Base-by-base conservation (phyloP, 2,113 vertebrate species). In the Burhinus bistriatus region DNA sequence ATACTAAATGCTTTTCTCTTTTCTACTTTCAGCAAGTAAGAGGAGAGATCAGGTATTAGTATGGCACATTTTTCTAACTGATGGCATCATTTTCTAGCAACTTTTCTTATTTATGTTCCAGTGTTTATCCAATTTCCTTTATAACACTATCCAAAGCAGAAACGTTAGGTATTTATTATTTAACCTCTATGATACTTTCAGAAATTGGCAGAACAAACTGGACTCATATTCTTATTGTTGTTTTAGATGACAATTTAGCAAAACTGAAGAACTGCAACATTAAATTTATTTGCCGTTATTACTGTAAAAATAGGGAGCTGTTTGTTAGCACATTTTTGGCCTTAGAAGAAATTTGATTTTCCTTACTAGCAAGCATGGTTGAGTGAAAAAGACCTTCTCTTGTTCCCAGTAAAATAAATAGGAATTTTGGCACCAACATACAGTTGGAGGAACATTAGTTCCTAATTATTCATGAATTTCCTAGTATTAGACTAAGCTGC, bases 51-150 rank as follows among this genome's bases (percentile, higher is more conserved):
- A 90, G 58, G 58, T 96, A 57, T 71, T 77, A 86, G 84, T 59
- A 73, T 44, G 42, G 54, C 71, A 93, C 85, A 93, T 96, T 94
- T 76, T 95, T 95, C 90, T 95, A 95, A 95, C 83, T 92, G 90
- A 97, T 92, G 92, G 94, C 86, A 92, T 84, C 16, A 16, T 93
- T 93, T 96, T 90, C 81, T 72, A 93, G 29, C 78, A 94, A 51
- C 64, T 93, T 88, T 84, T 79, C 65, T 66, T 96, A 96, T 96
- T 96, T 96, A 95, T 95, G 64, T 72, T 77, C 59, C 57, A 76
- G 54, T 95, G 90, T 96, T 96, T 97, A 94, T 96, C 72, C 94
- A 87, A 64, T 96, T 92, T 93, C 84, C 78, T 96, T 95, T 97
- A 90, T 84, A 93, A 61, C 66, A 89, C 10, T 45, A 89, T 84